Evolutionary conservation across 2,888 invertebrate genomes (phyloP).

Genomic region (Chloromyia formosa): DNA sequence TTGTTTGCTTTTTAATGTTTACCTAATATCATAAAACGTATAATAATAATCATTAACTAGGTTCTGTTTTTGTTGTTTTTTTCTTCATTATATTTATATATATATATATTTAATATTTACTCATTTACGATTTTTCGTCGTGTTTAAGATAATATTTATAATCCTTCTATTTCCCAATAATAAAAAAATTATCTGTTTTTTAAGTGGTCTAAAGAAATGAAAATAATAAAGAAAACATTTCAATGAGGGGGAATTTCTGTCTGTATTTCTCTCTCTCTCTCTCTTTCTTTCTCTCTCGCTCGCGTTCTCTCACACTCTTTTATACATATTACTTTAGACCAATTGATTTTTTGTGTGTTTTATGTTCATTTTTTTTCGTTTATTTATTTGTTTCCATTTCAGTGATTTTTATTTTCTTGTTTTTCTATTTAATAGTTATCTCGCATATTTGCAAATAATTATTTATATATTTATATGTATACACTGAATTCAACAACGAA

Average conservation of each 20-base stretch:
- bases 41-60: slow-evolving; percentile 41
- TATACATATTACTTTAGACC: background rate
- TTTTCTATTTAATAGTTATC: background rate
- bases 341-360: slow-evolving; percentile 25
- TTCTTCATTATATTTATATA: background rate
- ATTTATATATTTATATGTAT: slow-evolving; percentile 15
- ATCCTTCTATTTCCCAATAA: slow-evolving; percentile 40
- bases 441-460: background rate
- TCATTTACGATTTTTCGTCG: background rate
- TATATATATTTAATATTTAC: slow-evolving; percentile 15
- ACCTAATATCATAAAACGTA: slow-evolving; percentile 38
- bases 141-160: slow-evolving; percentile 9
- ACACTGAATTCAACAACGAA: slow-evolving; percentile 23
- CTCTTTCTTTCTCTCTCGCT: slow-evolving; percentile 1
- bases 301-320: no score
- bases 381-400: slow-evolving; percentile 7
- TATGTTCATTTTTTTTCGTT: slow-evolving; percentile 16
- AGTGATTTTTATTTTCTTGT: background rate
- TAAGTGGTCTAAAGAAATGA: slow-evolving; percentile 33
- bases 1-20: slow-evolving; percentile 35
- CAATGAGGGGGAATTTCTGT: background rate
- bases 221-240: background rate
- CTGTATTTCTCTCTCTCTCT: background rate
- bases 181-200: slow-evolving; percentile 30
- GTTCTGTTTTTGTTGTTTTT: slow-evolving; percentile 9